Base-by-base conservation (phyloP, 2,888 invertebrate genomes). In the Bugula neritina region DNA sequence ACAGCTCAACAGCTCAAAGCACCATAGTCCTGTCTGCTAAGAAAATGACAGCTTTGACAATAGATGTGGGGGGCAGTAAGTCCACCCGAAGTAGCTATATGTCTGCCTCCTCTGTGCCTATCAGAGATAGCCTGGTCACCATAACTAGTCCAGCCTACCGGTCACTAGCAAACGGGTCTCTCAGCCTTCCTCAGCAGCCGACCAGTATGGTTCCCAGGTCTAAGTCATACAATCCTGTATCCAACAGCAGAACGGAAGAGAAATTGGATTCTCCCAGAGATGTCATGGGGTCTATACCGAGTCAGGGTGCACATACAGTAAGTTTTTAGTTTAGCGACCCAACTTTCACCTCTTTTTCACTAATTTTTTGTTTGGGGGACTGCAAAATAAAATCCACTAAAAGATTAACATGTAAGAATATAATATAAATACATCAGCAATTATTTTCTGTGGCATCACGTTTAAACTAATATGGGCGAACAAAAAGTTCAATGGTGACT, bases 1-100 rank as follows among this genome's bases (percentile, higher is more conserved):
- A 43, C 17, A 43, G 43, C 43, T 10, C 5, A 10, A 43, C 43
- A 10, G 43, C 43, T 17, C 43, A 43, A 17, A 2, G 17, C 10
- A 34, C 27, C 31, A 13, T 63, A 25, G 10, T 34, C 27, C 31
- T 63, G 17, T 31, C 63, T 2, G 21, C 10, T 3, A 63, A 63
- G 31, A 63, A 63, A n/a, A 63, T 63, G 63, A 34, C 29, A 3
- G 63, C 63, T 13, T n/a, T 63, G 29, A 63, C 63, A 13, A 27
- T 63, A 31, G 63, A 63, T 34, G 63, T 63, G 31, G 63, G 63
- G 13, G 5, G 29, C 13, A 63, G 13, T 27, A 13, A 21, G 10
- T 43, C 43, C 17, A 43, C 43, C 5, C 5, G 43, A 17, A 13
- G 27, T 13, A 27, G 31, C 31, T 34, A 63, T 31, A 21, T 13